These are phyloP conservation scores for Drosophila quadrilineata DNA, from an alignment of 1,140 invertebrate genomes.

Conservation along the genomic window DNA sequence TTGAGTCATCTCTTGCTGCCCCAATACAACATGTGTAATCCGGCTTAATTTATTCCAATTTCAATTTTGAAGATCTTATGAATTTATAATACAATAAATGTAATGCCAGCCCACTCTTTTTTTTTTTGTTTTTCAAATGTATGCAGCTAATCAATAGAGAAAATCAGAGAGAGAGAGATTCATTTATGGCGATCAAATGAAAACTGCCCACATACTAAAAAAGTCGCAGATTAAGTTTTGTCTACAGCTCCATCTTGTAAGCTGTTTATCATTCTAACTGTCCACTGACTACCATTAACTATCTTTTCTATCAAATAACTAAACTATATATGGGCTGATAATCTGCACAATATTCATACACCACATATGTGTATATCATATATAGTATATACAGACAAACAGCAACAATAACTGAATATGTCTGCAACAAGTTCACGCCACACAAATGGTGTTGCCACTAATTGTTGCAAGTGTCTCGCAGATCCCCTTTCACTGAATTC, in stretches of 20 bases:
- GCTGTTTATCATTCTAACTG: too few relatives aligned
- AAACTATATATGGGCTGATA: too few relatives aligned
- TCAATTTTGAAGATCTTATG: too few relatives aligned
- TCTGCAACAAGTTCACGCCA: slow-evolving; percentile 24
- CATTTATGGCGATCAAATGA: slow-evolving; percentile 24
- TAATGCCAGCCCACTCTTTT: neutral
- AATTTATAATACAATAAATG: too few relatives aligned
- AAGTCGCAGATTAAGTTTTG: neutral
- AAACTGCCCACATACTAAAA: slow-evolving; percentile 13
- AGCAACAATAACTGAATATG: too few relatives aligned
- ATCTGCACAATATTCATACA: too few relatives aligned
- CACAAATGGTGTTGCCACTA: neutral
- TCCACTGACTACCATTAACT: too few relatives aligned
- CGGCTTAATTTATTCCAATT: too few relatives aligned
- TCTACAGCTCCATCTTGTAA: too few relatives aligned
- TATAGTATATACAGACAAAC: too few relatives aligned
- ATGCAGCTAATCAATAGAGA: slow-evolving; percentile 41
- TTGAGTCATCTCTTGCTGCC: neutral
- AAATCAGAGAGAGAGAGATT: slow-evolving; percentile 57
- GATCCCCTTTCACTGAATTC: neutral
- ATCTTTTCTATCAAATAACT: too few relatives aligned
- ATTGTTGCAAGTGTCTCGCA: slow-evolving; percentile 4
- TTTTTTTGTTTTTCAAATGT: slow-evolving; percentile 9
- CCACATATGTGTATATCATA: neutral
- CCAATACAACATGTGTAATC: neutral